These are phyloP conservation scores for Gavia stellata DNA, from an alignment of 2,113 vertebrate genomes.

Conservation along the genomic window DNA sequence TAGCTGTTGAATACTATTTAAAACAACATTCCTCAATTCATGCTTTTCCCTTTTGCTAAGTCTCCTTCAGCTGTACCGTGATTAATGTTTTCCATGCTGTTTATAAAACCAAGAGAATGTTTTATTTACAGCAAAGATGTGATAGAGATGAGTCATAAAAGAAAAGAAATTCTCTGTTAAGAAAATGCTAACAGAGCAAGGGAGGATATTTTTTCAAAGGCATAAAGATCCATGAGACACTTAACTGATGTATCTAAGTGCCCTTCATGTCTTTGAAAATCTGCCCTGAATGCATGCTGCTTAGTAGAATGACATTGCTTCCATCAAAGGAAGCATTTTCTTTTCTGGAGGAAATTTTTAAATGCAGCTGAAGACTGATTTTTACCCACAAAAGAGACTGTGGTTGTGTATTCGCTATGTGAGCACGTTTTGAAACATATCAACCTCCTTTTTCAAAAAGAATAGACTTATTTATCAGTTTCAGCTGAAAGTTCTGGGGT, in stretches of 20 bases:
- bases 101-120: conserved; percentile 12
- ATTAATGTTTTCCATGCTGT: conserved; percentile 7
- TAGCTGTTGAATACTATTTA: not conserved
- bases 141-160: conserved; percentile 39
- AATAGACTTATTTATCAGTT: not conserved
- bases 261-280: not conserved
- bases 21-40: not conserved
- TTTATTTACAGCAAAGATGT: conserved; percentile 25
- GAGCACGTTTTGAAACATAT: not conserved
- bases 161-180: not conserved
- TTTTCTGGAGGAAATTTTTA: not conserved
- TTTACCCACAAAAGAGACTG: not conserved
- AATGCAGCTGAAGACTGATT: not conserved
- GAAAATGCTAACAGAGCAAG: not conserved
- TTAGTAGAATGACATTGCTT: not conserved
- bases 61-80: not conserved
- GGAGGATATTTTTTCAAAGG: conserved; percentile 9
- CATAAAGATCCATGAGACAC: not conserved
- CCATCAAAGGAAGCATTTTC: not conserved
- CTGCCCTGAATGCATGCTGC: not conserved
- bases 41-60: not conserved
- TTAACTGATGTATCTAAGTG: not conserved
- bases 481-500: not conserved
- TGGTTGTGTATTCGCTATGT: not conserved
- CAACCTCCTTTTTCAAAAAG: not conserved